Evolutionary conservation across 2,888 invertebrate genomes (phyloP).

Genomic region (Lissocephala sabroskyi): DNA sequence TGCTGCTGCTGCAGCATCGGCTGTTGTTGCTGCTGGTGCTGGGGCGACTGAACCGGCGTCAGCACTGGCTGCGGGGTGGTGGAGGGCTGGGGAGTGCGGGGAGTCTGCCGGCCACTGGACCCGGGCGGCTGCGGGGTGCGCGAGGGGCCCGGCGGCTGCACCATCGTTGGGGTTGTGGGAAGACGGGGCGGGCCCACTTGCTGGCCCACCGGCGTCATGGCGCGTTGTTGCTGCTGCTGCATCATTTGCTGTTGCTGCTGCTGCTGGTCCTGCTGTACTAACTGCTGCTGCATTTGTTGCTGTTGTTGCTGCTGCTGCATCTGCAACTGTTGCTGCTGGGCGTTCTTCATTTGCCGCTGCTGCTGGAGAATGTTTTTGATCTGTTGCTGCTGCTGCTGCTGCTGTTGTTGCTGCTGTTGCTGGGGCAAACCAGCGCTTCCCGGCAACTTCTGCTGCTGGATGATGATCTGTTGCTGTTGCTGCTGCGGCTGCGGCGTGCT

Average conservation of each 20-base stretch:
- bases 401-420: conserved; percentile 36
- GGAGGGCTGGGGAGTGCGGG: conserved; percentile 62
- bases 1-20: conserved; percentile 36
- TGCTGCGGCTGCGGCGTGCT: too few relatives aligned
- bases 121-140: conserved; percentile 36
- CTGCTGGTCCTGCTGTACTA: conserved; percentile 25
- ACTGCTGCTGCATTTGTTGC: conserved; percentile 33
- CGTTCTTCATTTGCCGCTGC: conserved; percentile 42
- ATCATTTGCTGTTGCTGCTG: conserved; percentile 29
- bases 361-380: conserved; percentile 53
- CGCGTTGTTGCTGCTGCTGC: conserved; percentile 25
- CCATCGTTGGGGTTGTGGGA: conserved; percentile 38
- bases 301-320: conserved; percentile 33
- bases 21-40: conserved; percentile 41
- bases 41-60: conserved; percentile 52
- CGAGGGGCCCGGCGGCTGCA: conserved; percentile 60
- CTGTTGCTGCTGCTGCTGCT: conserved; percentile 48
- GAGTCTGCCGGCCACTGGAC: conserved; percentile 55
- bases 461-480: conserved; percentile 68
- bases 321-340: conserved; percentile 36
- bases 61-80: conserved; percentile 61
- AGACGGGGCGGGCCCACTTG: conserved; percentile 38
- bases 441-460: conserved; percentile 66
- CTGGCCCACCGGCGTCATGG: too few relatives aligned
- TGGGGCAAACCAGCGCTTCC: conserved; percentile 34